Conservation (phyloP, 2,113 vertebrate genomes). For the Hypanus sabinus region DNA sequence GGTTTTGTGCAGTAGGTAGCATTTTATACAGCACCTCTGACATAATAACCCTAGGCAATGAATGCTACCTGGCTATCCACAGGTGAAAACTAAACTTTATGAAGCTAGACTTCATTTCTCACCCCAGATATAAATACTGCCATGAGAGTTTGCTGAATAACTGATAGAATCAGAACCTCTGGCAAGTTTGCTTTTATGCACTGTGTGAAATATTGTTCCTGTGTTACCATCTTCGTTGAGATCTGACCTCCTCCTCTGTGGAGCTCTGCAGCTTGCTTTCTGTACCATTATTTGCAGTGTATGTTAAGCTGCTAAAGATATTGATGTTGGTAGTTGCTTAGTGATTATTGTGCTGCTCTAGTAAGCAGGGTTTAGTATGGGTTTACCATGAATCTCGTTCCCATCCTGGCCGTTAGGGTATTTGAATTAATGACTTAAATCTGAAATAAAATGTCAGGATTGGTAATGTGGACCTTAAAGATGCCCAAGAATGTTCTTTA, state of each 20-base stretch:
- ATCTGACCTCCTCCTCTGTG: background rate
- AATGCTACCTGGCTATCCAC: background rate
- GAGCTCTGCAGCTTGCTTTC: background rate
- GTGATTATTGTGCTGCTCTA: too few species aligned
- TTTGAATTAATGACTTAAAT: too few species aligned
- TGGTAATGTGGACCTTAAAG: too few species aligned
- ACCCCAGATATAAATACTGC: background rate
- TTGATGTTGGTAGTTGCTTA: background rate
- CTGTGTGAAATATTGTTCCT: background rate
- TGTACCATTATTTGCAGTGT: background rate
- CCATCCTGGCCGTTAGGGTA: too few species aligned
- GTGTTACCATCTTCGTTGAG: background rate
- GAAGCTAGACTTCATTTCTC: background rate
- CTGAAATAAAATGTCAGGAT: too few species aligned
- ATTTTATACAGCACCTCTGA: too few species aligned
- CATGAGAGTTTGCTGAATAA: background rate
- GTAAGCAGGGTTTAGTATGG: too few species aligned
- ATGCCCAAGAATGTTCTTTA: too few species aligned
- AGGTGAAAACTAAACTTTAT: background rate
- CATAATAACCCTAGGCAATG: background rate
- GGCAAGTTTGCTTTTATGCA: background rate
- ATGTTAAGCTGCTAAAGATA: background rate
- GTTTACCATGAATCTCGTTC: too few species aligned
- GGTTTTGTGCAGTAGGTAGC: background rate
- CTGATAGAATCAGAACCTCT: background rate